Evolutionary conservation across 2,113 vertebrate species (phyloP), one percentile per base, ranked within the genome.

Genomic region (Xenopus borealis): DNA sequence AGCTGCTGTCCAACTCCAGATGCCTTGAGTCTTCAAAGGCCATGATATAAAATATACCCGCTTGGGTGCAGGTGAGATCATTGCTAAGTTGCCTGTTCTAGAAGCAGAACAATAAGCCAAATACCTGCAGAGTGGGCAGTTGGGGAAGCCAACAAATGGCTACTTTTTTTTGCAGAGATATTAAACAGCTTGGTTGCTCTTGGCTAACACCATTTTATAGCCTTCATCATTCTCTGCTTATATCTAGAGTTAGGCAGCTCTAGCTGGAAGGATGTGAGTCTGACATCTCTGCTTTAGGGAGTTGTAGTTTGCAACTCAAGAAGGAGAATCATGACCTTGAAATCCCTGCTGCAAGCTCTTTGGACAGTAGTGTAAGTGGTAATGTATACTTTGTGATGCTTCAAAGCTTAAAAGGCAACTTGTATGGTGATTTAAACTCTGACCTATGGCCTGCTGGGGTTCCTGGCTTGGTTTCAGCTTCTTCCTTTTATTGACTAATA

Each of bases 381-480:
- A 33, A 4, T 18, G 30, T 53, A 45, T 47, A 64, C 14, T 12
- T 45, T 53, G 13, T 61, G 50, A 55, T 63, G 17, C 16, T 76
- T 63, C 12, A 27, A 55, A 46, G 47, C 62, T 52, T 52, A 64
- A 62, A 77, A 77, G 74, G 74, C 74, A 77, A 70, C 67, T 69
- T 70, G 68, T 70, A 63, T 70, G 66, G 74, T 63, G 67, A 57
- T 57, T 63, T 77, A 33, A 70, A 17, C 66, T 55, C 53, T 55
- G 53, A n/a, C 17, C 10, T 2, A 33, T 44, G 46, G 27, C 62
- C 33, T 13, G 33, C 47, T 27, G 52, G 44, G 53, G 27, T 59
- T n/a, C 16, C 17, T 55, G 8, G 16, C 14, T 55, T 55, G 53
- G 14, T 55, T 55, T 55, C 16, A 55, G n/a, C 62, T 45, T 17